Conservation (phyloP, 2,888 invertebrate genomes). For the Drosophila atripex region DNA sequence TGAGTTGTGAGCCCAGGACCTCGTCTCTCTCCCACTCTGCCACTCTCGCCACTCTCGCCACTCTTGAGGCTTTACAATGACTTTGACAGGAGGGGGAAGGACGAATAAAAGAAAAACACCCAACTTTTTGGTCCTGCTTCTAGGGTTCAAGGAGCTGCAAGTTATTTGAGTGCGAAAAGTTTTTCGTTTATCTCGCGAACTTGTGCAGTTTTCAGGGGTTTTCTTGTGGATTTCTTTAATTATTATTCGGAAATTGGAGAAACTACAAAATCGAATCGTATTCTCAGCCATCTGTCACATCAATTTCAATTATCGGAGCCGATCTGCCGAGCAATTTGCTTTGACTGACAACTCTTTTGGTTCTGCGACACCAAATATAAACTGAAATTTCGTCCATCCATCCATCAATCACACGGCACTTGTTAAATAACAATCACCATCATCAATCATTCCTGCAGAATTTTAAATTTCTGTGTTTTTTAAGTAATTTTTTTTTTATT, state of each 20-base stretch:
- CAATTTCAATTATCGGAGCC: constrained; percentile 25
- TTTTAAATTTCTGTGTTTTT: no score
- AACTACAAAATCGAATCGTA: constrained; percentile 20
- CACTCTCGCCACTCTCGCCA: no score
- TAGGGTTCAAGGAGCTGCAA: constrained; percentile 30
- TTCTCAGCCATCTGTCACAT: constrained; percentile 22
- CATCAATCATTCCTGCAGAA: no score
- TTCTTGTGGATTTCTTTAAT: constrained; percentile 46
- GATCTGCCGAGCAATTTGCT: constrained; percentile 1
- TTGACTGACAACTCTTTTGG: constrained; percentile 1
- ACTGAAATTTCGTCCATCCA: not conserved
- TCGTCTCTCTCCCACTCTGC: not conserved
- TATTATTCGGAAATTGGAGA: constrained; percentile 33
- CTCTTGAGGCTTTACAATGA: constrained; percentile 45
- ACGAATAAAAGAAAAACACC: constrained; percentile 22
- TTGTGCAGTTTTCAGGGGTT: constrained; percentile 20
- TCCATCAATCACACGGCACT: not conserved
- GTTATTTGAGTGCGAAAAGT: constrained; percentile 51
- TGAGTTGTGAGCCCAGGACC: constrained; percentile 52
- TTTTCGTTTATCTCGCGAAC: constrained; percentile 61
- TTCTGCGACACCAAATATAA: not conserved
- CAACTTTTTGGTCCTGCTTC: constrained; percentile 15
- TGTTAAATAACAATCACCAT: no score
- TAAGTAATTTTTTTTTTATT: no score
- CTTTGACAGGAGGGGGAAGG: constrained; percentile 17